These are phyloP conservation scores for Dufourea novaeangliae DNA, from an alignment of 1,140 invertebrate genomes.

Conservation along the genomic window DNA sequence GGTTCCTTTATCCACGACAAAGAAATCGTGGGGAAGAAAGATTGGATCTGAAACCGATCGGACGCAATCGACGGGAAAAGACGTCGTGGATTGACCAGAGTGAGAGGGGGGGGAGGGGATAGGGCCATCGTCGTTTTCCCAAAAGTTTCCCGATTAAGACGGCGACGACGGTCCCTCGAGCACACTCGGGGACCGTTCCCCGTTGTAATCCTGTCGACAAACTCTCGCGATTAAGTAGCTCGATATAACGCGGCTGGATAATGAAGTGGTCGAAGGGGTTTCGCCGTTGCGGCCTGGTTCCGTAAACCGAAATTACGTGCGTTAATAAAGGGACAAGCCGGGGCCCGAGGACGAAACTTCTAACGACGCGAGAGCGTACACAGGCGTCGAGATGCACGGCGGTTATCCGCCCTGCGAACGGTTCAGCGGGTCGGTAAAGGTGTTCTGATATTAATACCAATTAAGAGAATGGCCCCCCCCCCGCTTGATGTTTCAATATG, in stretches of 20 bases:
- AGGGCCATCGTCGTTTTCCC: neutral
- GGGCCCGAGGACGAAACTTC: slow-evolving; percentile 13
- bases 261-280: slow-evolving; percentile 60
- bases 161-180: slow-evolving; percentile 1
- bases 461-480: slow-evolving; percentile 38
- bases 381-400: no score
- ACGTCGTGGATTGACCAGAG: neutral
- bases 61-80: slow-evolving; percentile 23
- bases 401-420: slow-evolving; percentile 24
- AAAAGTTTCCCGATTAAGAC: slow-evolving; percentile 70
- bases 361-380: neutral
- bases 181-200: slow-evolving; percentile 30
- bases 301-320: slow-evolving; percentile 47
- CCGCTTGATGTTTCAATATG: slow-evolving; percentile 28
- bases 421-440: slow-evolving; percentile 25
- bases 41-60: slow-evolving; percentile 48
- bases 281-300: slow-evolving; percentile 38
- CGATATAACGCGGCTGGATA: slow-evolving; percentile 55
- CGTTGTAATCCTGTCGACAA: slow-evolving; percentile 64
- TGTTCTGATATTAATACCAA: slow-evolving; percentile 41
- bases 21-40: slow-evolving; percentile 7
- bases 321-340: slow-evolving; percentile 27
- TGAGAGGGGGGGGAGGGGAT: no score
- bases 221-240: slow-evolving; percentile 64
- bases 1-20: slow-evolving; percentile 22